Conservation (phyloP, 1,140 invertebrate genomes). For the Bombus waltoni region DNA sequence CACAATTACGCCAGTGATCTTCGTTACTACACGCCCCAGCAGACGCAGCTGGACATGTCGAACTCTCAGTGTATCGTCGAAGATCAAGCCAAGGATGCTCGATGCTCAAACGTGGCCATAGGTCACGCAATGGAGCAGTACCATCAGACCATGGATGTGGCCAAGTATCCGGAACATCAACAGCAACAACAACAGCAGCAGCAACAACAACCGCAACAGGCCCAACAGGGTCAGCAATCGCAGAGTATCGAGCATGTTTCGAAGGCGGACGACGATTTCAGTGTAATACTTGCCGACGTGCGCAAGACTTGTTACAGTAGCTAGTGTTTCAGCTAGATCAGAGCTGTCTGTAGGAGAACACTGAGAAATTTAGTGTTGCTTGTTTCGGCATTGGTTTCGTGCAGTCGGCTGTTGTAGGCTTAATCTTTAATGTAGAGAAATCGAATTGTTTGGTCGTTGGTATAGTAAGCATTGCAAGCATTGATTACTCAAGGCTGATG, state of each 20-base stretch:
- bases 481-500: neutral
- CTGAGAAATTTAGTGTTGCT: neutral
- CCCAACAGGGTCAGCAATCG: constrained; percentile 73
- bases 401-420: too few relatives aligned
- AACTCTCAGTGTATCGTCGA: constrained; percentile 79
- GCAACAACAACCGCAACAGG: constrained; percentile 82
- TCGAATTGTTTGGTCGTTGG: too few relatives aligned
- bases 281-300: constrained; percentile 92
- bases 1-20: constrained; percentile 83
- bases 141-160: constrained; percentile 75
- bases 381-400: neutral
- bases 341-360: neutral
- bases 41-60: constrained; percentile 76
- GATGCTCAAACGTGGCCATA: constrained; percentile 72
- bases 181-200: constrained; percentile 76
- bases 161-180: constrained; percentile 81
- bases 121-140: constrained; percentile 78
- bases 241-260: constrained; percentile 81
- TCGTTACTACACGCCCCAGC: constrained; percentile 76
- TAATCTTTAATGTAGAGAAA: neutral
- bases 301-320: constrained; percentile 94
- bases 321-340: constrained; percentile 76
- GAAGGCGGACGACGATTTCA: constrained; percentile 91
- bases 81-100: constrained; percentile 76
- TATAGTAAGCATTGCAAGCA: neutral